A percentile compares a stretch with the other conserved stretches of the same genome.
These are phyloP conservation scores for Vulpes ferrilata DNA, from an alignment of 2,113 vertebrate species.

Conservation along the genomic window DNA sequence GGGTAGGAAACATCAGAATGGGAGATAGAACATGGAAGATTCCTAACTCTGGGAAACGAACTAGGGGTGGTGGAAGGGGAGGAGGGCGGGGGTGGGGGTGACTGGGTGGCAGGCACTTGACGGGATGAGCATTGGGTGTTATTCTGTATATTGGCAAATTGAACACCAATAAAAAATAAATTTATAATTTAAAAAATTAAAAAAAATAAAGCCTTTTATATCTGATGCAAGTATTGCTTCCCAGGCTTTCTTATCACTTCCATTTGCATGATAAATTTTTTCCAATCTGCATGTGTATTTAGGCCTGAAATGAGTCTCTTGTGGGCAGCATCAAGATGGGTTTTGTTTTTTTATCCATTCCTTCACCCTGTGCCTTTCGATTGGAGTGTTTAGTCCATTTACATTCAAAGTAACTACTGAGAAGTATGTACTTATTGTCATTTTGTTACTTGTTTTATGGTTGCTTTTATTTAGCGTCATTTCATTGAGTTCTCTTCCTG, in stretches of 20 bases:
- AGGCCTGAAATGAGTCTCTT: neutral
- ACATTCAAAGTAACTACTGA: neutral
- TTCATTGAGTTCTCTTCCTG: neutral
- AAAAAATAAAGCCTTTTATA: no score
- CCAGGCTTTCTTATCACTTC: neutral
- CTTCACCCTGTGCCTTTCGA: neutral
- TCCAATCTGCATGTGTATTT: neutral
- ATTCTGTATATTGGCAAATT: no score
- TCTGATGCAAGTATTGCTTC: neutral
- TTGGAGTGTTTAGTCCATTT: neutral
- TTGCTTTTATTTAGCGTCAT: neutral
- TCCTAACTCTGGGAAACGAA: no score
- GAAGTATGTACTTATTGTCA: neutral
- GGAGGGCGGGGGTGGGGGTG: no score
- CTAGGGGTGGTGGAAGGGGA: no score
- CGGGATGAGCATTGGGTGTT: no score
- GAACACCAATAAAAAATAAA: no score
- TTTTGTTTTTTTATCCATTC: neutral
- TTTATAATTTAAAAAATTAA: no score
- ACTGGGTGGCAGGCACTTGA: no score
- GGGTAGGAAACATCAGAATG: no score
- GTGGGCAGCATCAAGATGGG: neutral
- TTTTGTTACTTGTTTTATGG: neutral
- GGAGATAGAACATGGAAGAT: no score
- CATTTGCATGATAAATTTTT: neutral